Evolutionary conservation across 2,113 vertebrate species (phyloP).

Genomic region (Leucoraja erinaceus): DNA sequence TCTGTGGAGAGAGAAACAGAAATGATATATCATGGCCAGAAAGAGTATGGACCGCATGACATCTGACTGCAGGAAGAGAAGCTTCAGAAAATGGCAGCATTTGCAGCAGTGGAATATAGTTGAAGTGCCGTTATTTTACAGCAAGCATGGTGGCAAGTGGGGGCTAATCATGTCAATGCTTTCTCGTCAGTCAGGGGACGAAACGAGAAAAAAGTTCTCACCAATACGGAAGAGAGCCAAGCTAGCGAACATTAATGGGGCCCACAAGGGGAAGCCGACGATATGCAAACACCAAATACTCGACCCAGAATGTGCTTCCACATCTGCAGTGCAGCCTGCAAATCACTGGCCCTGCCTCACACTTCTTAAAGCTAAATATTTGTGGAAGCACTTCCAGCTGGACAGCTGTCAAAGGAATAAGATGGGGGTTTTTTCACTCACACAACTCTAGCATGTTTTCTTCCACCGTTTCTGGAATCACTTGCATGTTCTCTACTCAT

Average conservation of each 20-base stretch:
- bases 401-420: conserved; percentile 12
- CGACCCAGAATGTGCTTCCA: background rate
- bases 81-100: background rate
- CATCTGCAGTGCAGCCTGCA: conserved; percentile 31
- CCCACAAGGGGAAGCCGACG: background rate
- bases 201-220: conserved; percentile 18
- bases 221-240: background rate
- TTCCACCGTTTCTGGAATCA: background rate
- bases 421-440: background rate
- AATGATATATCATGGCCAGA: background rate
- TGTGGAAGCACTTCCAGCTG: conserved; percentile 32
- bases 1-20: no score
- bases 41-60: background rate
- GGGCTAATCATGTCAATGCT: background rate
- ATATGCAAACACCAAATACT: background rate
- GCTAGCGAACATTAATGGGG: background rate
- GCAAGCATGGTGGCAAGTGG: background rate
- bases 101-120: background rate
- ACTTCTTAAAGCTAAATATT: conserved; percentile 28
- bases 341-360: conserved; percentile 25
- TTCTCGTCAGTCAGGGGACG: background rate
- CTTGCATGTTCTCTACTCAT: background rate
- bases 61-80: background rate
- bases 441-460: conserved; percentile 28
- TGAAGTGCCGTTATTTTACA: background rate